phyloP scores from a whole-genome alignment of 1,140 invertebrate species.

The Heliconius himera region DNA sequence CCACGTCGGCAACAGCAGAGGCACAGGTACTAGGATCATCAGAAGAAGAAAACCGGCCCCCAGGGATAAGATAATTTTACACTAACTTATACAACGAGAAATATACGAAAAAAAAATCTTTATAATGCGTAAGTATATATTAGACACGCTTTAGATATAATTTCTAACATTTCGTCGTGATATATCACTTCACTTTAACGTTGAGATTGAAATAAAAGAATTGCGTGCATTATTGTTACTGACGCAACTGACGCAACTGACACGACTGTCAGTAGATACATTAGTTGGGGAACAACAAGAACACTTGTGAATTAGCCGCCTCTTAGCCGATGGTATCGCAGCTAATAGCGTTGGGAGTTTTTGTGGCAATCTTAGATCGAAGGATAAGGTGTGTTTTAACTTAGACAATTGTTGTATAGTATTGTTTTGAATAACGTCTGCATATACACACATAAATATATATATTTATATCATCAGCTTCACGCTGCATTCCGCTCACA shows the following conservation, averaged over 20 bases:
- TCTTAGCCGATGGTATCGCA: not conserved
- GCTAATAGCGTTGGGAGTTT: not conserved
- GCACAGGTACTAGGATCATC: too few species aligned
- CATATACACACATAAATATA: too few species aligned
- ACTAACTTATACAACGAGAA: too few species aligned
- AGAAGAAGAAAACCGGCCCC: too few species aligned
- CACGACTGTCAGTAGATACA: constrained; percentile 8
- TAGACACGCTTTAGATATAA: too few species aligned
- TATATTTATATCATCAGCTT: too few species aligned
- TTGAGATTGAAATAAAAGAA: constrained; percentile 11
- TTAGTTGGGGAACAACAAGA: not conserved
- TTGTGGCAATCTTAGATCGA: not conserved
- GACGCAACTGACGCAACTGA: not conserved
- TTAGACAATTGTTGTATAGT: not conserved
- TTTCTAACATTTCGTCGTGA: not conserved
- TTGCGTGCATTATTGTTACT: not conserved
- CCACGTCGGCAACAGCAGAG: too few species aligned
- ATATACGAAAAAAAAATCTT: too few species aligned
- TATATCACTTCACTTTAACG: constrained; percentile 2
- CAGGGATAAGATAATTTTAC: too few species aligned
- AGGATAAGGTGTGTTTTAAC: not conserved
- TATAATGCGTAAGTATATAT: too few species aligned
- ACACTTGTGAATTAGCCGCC: not conserved
- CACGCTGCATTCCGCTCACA: too few species aligned
- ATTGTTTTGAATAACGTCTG: not conserved